Evolutionary conservation across 1,140 invertebrate species (phyloP), one percentile per base, ranked within the genome.

Genomic region (Brachionus rubens): DNA sequence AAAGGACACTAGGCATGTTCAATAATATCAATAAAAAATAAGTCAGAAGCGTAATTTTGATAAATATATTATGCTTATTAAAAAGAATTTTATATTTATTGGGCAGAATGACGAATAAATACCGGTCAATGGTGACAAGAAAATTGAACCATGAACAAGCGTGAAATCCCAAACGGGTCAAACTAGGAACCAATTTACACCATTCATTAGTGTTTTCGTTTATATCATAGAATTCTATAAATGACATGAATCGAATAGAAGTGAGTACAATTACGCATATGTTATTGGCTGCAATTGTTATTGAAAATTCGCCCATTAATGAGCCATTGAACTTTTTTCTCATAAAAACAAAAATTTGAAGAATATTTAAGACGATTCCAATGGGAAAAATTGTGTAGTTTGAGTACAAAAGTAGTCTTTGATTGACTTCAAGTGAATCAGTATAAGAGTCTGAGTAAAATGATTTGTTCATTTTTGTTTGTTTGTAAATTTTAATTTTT

Each of bases 301-400:
- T 54, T 14, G 28, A 54, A 28, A 14, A 54, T 10, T 21, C 21
- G 5, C 50, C 50, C 19, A 14, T 54, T 14, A 28, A 26, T 54
- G 50, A 26, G 14, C 28, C 28, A 21, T 26, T 26, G 50, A 26
- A 54, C 28, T 16, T 59, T 59, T 59, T 59, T 33, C 30, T 26
- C n/a, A 33, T 16, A 59, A 59, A 59, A 59, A 59, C 19, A 36
- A 59, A 40, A 7, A 59, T 36, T 16, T 59, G 54, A 3, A 59
- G 3, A 6, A 59, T 36, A 9, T 59, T 59, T 28, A 59, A 1
- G n/a, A 59, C 3, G 0, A 59, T 33, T 33, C 54, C 54, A 4
- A 59, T 4, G 5, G 54, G 54, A 40, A 59, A 36, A 36, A 59
- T 12, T 36, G 36, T 16, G 36, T 33, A 59, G 21, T n/a, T 36